Base-by-base conservation (phyloP, 2,113 vertebrate species). In the Ranitomeya variabilis region DNA sequence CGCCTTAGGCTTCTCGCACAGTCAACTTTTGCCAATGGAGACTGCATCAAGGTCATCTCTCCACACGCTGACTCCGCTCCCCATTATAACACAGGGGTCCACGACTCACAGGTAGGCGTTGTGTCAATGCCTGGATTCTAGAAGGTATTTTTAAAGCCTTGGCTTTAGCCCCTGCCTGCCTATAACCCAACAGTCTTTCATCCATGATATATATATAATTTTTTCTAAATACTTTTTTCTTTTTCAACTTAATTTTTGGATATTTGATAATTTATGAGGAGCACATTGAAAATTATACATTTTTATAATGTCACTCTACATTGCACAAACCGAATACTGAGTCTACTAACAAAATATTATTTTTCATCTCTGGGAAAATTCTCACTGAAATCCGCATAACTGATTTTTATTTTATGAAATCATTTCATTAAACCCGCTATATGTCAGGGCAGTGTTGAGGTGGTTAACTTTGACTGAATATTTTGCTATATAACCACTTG, bases 401-500 rank as follows among this genome's bases (percentile, higher is more conserved):
- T 73, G 64, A 26, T 76, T 64, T 88, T 94, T 93, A 91, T 92
- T 94, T 93, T 93, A 90, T 86, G 92, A 92, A 94, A 92, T 90
- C 45, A 91, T 94, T 93, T 93, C 90, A 93, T 95, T 93, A 94
- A 95, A 94, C 92, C 93, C 91, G 92, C 95, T 94, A 95, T 94
- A 95, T 95, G 96, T 96, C 97, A 96, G 94, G 92, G 94, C 94
- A 94, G 96, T 94, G 95, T 94, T 94, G 94, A 97, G 95, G 94
- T 96, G 96, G 96, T 98, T 97, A 96, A 97, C 97, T 97, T 95
- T 96, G 96, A 97, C 96, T 95, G 96, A 97, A 97, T 97, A 96
- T 97, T 97, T 97, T 96, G 95, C 96, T 96, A 96, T 96, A 96
- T 96, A 97, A 97, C 97, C 96, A 95, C 96, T 96, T 98, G 97